These are phyloP conservation scores for Anguilla megastoma DNA, from an alignment of 2,797 vertebrate species.

Conservation along the genomic window DNA sequence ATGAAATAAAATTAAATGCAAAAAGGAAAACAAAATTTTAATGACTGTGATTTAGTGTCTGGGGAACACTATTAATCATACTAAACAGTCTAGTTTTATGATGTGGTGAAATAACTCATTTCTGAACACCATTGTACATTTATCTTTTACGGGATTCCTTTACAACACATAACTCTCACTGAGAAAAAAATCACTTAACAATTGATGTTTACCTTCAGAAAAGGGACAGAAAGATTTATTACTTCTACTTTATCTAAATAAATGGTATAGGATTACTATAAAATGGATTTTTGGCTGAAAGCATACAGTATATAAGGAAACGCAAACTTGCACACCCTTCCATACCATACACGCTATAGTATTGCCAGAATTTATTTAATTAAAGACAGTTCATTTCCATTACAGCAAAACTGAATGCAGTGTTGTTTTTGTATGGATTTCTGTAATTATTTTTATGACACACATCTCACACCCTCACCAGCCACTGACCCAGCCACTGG, in stretches of 20 bases:
- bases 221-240: background rate
- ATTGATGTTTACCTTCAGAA: conserved; percentile 17
- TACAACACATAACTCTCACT: conserved; percentile 7
- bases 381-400: background rate
- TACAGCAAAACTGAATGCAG: background rate
- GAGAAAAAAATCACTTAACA: conserved; percentile 13
- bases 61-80: conserved; percentile 2
- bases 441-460: background rate
- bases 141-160: conserved; percentile 3
- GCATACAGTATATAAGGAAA: background rate
- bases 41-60: background rate
- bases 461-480: background rate
- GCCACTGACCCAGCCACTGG: background rate
- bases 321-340: background rate
- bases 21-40: background rate
- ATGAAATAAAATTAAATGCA: background rate
- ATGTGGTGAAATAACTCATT: conserved; percentile 12
- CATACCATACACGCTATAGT: background rate
- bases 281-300: background rate
- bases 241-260: conserved; percentile 5
- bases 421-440: background rate
- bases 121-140: conserved; percentile 7
- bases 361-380: background rate
- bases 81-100: conserved; percentile 3
- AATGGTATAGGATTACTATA: background rate